Conservation (phyloP, 1,140 invertebrate species). For the Pissodes strobi region DNA sequence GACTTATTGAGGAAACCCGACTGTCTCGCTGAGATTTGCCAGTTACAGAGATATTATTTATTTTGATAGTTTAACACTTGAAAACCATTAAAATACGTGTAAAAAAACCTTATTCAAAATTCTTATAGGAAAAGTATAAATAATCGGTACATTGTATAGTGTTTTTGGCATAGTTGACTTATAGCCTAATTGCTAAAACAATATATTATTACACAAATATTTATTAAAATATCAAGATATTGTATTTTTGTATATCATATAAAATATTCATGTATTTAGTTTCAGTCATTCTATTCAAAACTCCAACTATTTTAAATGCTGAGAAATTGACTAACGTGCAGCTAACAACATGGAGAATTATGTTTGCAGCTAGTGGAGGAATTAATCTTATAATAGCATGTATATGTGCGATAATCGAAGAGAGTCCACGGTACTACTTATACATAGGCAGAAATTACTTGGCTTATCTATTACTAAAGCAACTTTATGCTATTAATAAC, state of each 20-base stretch:
- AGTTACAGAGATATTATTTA: too few relatives aligned
- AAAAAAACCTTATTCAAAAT: too few relatives aligned
- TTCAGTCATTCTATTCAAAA: constrained; percentile 12
- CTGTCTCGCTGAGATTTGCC: too few relatives aligned
- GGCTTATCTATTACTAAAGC: constrained; percentile 40
- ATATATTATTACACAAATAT: neutral
- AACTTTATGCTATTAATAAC: constrained; percentile 49
- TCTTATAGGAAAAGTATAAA: too few relatives aligned
- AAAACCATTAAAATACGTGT: too few relatives aligned
- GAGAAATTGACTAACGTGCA: constrained; percentile 11
- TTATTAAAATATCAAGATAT: neutral
- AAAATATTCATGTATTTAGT: constrained; percentile 11
- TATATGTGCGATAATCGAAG: constrained; percentile 38
- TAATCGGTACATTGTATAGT: too few relatives aligned
- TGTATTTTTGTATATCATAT: neutral
- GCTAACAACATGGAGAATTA: constrained; percentile 43
- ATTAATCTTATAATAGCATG: constrained; percentile 44
- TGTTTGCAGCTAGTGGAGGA: constrained; percentile 41
- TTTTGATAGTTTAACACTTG: too few relatives aligned
- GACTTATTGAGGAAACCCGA: too few relatives aligned
- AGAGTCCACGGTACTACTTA: constrained; percentile 47
- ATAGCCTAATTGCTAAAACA: too few relatives aligned
- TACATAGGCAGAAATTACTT: constrained; percentile 34
- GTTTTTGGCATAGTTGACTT: too few relatives aligned
- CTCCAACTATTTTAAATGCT: neutral